Conservation (phyloP, 2,113 vertebrate species). For the Vicugna pacos region DNA sequence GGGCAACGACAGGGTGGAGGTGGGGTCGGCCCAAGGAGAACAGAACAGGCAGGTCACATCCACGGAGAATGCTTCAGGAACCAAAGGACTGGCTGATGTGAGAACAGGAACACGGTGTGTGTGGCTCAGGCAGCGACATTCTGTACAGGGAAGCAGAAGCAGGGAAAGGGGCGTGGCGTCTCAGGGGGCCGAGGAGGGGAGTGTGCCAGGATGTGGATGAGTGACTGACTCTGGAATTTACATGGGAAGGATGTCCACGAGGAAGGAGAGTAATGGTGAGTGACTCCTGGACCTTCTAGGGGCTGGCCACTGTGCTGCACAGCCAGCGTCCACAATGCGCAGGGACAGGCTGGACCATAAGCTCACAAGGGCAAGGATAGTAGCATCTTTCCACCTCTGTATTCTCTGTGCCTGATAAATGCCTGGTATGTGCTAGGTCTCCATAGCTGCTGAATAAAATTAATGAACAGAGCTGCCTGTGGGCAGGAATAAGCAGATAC, state of each 20-base stretch:
- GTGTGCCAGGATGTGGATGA: neutral
- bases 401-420: neutral
- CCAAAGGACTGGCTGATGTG: no score
- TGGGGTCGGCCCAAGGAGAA: neutral
- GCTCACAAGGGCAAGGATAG: neutral
- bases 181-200: neutral
- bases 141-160: neutral
- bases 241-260: no score
- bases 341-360: neutral
- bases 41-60: neutral
- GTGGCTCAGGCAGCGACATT: neutral
- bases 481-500: fast-evolving
- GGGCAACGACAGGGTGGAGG: neutral
- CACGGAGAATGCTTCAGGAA: neutral
- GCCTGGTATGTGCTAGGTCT: neutral
- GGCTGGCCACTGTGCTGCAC: neutral
- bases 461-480: neutral
- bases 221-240: neutral
- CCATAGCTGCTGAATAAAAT: neutral
- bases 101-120: no score
- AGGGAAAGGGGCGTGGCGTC: neutral
- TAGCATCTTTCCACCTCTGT: neutral
- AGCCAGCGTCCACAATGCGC: fast-evolving
- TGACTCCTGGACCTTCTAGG: fast-evolving
- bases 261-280: neutral